Evolutionary conservation across 2,113 vertebrate genomes (phyloP), one percentile per base, ranked within the genome.

Genomic region (Nyctereutes procyonoides): DNA sequence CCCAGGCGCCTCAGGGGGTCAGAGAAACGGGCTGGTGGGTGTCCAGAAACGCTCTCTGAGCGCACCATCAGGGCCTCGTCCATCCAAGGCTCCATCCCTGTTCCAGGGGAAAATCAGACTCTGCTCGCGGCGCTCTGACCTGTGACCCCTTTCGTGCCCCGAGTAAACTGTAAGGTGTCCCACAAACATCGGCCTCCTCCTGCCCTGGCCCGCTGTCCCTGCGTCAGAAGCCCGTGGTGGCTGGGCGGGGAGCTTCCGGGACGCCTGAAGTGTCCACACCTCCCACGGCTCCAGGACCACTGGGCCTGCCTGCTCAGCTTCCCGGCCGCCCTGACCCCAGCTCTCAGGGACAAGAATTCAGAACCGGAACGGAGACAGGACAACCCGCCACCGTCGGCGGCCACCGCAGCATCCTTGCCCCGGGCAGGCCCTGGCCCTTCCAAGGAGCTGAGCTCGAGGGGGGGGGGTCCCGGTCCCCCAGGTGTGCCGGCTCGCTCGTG

Each of bases 381-480:
- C 26, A 58, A 2, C 20, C 26, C 3, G 3, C 3, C 43, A 43
- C 43, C 6, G 6, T 7, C 4, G 7, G 43, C 1, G 43, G 43
- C 73, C 62, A 35, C 13, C 7, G 35, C 43, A 13, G 12, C n/a
- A 32, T 90, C 51, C 80, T 80, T 79, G 20, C 43, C 62, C 2
- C 2, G 2, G 22, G 81, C 58, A 56, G 24, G 48, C n/a, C 74
- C 16, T 12, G 43, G 79, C n/a, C 81, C 62, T 48, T 89, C 5
- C 4, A 60, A 77, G 93, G 63, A 98, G 84, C 90, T 91, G 55
- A 55, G 0, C 22, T 97, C 11, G 30, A 98, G 97, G 97, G 60
- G 96, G 85, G 90, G 90, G 43, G 6, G 5, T 43, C 43, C 43
- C 6, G 5, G 43, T 43, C 43, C 43, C 43, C 43, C 43, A 43